Conservation (phyloP, 1,140 invertebrate genomes). For the Micrasema longulum region DNA sequence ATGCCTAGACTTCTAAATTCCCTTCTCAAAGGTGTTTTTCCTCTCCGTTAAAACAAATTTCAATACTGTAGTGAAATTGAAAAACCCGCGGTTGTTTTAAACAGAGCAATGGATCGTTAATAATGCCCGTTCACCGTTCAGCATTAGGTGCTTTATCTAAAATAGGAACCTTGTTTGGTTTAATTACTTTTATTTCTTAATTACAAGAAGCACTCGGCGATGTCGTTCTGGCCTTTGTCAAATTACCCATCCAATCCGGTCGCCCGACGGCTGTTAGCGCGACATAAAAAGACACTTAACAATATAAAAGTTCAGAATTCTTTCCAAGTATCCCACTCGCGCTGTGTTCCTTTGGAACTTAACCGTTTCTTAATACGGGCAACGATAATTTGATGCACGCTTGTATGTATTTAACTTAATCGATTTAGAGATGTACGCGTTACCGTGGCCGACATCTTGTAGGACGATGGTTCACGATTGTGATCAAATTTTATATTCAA, state of each 20-base stretch:
- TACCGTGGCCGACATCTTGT: slow-evolving; percentile 2
- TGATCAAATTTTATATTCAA: slow-evolving; percentile 10
- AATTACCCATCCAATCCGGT: slow-evolving; percentile 34
- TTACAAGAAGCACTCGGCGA: slow-evolving; percentile 27
- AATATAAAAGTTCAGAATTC: slow-evolving; percentile 42
- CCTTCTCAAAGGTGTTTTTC: no score
- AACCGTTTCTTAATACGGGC: slow-evolving; percentile 50
- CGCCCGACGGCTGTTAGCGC: slow-evolving; percentile 34
- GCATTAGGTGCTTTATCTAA: neutral
- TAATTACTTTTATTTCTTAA: slow-evolving; percentile 29
- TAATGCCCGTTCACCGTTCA: neutral
- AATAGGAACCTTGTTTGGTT: slow-evolving; percentile 3
- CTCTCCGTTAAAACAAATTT: no score
- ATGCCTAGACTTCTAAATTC: no score
- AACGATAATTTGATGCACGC: slow-evolving; percentile 44
- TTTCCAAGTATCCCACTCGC: slow-evolving; percentile 38
- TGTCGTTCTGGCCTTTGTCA: slow-evolving; percentile 32
- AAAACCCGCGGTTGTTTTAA: no score
- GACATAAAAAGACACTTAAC: slow-evolving; percentile 50
- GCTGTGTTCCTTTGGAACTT: slow-evolving; percentile 37
- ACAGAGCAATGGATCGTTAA: no score
- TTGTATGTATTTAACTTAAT: slow-evolving; percentile 36
- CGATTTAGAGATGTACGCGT: slow-evolving; percentile 30
- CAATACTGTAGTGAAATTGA: no score
- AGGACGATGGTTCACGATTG: neutral